Base-by-base conservation (phyloP, 2,888 invertebrate species). In the Monoplex corrugatus region DNA sequence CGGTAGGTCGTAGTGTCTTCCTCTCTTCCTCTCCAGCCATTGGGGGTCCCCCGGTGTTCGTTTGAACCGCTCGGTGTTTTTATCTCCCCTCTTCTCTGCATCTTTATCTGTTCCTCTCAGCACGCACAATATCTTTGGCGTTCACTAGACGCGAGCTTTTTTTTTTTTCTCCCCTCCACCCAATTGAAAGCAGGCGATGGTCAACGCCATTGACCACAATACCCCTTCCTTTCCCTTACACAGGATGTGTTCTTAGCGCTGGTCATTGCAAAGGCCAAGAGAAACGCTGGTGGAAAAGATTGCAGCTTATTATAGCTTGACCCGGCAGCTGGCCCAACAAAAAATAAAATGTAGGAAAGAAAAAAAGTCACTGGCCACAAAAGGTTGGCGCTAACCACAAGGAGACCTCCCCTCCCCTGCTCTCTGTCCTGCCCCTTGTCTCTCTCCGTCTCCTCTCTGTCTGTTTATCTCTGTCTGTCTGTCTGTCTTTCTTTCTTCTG, bases 261-360 rank as follows among this genome's bases (percentile, higher is more conserved):
- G 63, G 63, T 80, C 63, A 83, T 83, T 45, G 45, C 57, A 44
- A 83, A 84, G 38, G 40, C 13, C 28, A 32, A 63, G 23, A 85
- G 68, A 85, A 57, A 86, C 78, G 85, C 75, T 78, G 86, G 78
- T 57, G 43, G 40, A 68, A 89, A 82, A 82, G 80, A 57, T 82
- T 86, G 45, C 86, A 80, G 80, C 86, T 86, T 89, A 89, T 89
- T 86, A 89, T 86, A 84, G 78, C 40, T 43, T 10, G 43, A 1
- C 28, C 78, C 23, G 78, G 43, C 78, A 80, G 78, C 40, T 80
- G 78, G 78, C 40, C 43, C n/a, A n/a, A n/a, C n/a, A n/a, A n/a
- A n/a, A n/a, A n/a, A n/a, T n/a, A n/a, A n/a, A 1, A 35, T 32
- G 72, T 72, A 35, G 72, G 72, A n/a, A n/a, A 57, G 57, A 57